Base-by-base conservation (phyloP, 2,888 invertebrate species). In the Ormyrus labotus region DNA sequence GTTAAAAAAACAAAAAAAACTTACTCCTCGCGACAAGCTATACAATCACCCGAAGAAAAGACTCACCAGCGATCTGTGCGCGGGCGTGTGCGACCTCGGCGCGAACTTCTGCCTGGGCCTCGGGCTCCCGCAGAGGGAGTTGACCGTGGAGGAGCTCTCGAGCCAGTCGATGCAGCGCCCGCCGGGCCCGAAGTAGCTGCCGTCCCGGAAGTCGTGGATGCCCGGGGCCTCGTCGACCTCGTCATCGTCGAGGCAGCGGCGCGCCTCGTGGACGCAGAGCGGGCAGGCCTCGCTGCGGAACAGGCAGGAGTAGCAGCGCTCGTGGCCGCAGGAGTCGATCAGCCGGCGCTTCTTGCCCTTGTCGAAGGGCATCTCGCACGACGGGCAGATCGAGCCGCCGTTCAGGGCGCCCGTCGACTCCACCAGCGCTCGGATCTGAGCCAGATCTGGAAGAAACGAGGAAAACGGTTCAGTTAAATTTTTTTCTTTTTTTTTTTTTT, bases 261-360 rank as follows among this genome's bases (percentile, higher is more conserved):
- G 72, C n/a, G 58, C 73, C 53, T 79, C 81, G 5, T 92, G 88
- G 83, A 91, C 83, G 91, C 98, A 98, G 84, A 97, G 93, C 57
- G 97, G 97, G 91, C 98, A 98, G 84, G 95, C 94, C 91, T 97
- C 97, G 92, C 96, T 97, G 87, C 95, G 95, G 92, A 97, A 97
- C 94, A 98, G 96, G 92, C 98, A 98, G 85, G 97, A 95, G 93
- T 98, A 98, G 92, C 98, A 98, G 83, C 97, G 93, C 91, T 98
- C 98, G 93, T 98, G 98, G 85, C 98, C 98, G 92, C 98, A 98
- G 82, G 96, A 95, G 92, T 98, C 98, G 90, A 98, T 97, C 89
- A 98, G 93, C 91, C 96, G 96, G 91, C 98, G 94, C 92, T 98
- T 97, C 92, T 98, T 98, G 91, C 98, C 98, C 92, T 97, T 97